Evolutionary conservation across 2,113 vertebrate genomes (phyloP), one percentile per base, ranked within the genome.

Genomic region (Struthio camelus): DNA sequence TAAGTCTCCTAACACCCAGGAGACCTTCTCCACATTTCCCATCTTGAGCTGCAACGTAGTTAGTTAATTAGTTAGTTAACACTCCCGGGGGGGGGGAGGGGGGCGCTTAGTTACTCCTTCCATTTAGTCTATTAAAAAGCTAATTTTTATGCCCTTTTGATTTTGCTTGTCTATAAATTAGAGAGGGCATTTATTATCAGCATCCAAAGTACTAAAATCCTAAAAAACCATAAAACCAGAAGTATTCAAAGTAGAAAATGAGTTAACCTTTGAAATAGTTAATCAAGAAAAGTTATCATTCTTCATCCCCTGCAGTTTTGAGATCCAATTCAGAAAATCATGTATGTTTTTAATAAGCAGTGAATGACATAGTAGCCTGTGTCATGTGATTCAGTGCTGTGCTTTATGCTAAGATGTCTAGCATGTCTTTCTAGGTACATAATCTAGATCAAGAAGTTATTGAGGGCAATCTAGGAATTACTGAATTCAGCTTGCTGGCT

Each of bases 31-130:
- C 85, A 92, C 83, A 85, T 85, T 93, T 85, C 89, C 95, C 90
- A 92, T 97, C 93, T 86, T 90, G 72, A 95, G 95, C 93, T 95
- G 94, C 93, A 96, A 66, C 79, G 92, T 94, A 90, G 93, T 96
- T 96, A 97, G 92, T 96, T 96, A 96, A 94, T 97, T 96, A 96
- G 96, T 96, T 97, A 89, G 97, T 80, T 96, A 97, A 89, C 89
- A 89, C 92, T 89, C 93, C 95, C 93, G 94, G n/a, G 20, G 34
- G 69, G n/a, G 11, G 50, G 20, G 46, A 87, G 88, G 94, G 96
- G 90, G 73, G 54, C 80, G 54, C 67, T 94, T 66, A 34, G 66
- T 85, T 66, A 34, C 89, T 94, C 59, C 84, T 87, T 95, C 70
- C 70, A 89, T 89, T 95, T 80, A 85, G 93, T 48, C 58, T 62